Conservation (phyloP, 1,140 invertebrate species). For the Pomacea maculata region DNA sequence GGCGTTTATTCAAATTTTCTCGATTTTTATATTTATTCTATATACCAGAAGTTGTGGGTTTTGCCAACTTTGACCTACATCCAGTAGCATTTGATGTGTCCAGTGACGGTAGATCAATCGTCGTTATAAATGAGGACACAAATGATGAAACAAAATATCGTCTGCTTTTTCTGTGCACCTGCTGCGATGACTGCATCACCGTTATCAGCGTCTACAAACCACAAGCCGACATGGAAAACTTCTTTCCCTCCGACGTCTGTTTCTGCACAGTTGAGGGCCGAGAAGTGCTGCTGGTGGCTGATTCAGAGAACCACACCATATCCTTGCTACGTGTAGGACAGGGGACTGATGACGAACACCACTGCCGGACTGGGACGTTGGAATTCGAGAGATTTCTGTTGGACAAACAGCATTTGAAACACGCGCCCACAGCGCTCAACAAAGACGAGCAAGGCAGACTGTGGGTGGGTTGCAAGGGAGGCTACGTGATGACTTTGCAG, state of each 20-base stretch:
- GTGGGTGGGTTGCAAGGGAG: conserved; percentile 17
- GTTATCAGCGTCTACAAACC: background rate
- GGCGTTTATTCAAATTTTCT: background rate
- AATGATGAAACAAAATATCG: background rate
- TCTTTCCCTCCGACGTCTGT: conserved; percentile 7
- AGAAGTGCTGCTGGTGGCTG: conserved; percentile 4
- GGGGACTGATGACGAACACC: no score
- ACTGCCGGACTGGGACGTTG: background rate
- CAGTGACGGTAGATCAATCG: no score
- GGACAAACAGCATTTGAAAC: background rate
- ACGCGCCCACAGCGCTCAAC: conserved; percentile 12
- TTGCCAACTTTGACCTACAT: background rate
- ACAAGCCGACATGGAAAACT: background rate
- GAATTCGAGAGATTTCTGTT: conserved; percentile 6
- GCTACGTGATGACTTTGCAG: conserved; percentile 2
- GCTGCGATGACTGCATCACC: background rate
- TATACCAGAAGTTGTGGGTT: background rate
- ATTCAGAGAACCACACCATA: conserved; percentile 1
- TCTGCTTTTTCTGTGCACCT: background rate
- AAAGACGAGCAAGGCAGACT: background rate
- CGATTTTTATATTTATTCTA: background rate
- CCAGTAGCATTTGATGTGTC: background rate
- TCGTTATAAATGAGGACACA: background rate
- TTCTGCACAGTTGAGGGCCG: background rate
- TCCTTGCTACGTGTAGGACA: background rate